These are phyloP conservation scores for Potorous gilbertii DNA, from an alignment of 2,797 vertebrate species.

Conservation along the genomic window DNA sequence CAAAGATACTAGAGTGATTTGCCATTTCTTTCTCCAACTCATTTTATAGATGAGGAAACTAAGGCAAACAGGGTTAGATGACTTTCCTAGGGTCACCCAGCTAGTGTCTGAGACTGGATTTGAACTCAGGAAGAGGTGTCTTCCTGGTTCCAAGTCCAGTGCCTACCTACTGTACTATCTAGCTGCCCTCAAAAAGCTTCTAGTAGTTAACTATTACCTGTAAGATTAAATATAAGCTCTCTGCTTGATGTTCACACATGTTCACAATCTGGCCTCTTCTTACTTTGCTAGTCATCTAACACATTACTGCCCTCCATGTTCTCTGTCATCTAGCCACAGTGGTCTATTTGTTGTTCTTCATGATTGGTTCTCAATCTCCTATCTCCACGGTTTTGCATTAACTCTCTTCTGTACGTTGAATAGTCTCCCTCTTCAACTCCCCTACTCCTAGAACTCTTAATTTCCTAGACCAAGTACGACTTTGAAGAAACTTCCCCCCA, in stretches of 20 bases:
- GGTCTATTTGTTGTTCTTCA: neutral
- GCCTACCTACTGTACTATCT: neutral
- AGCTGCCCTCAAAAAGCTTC: neutral
- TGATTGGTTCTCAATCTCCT: neutral
- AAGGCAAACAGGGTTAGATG: neutral
- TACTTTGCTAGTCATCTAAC: neutral
- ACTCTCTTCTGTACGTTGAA: neutral
- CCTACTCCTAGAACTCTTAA: neutral
- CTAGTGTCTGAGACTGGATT: neutral
- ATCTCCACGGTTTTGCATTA: neutral
- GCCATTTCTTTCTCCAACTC: neutral
- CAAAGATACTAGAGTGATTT: neutral
- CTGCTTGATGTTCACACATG: neutral
- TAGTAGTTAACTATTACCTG: neutral
- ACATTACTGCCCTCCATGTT: neutral
- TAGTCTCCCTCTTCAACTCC: neutral
- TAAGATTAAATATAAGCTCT: neutral
- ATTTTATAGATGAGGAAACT: neutral
- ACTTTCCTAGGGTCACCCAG: neutral
- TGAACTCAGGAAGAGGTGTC: neutral
- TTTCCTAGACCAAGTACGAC: neutral
- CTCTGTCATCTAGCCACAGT: neutral
- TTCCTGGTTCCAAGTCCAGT: neutral
- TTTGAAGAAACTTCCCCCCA: neutral
- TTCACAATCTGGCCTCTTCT: neutral